Evolutionary conservation across 1,140 invertebrate genomes (phyloP).

Genomic region (Ips typographus): DNA sequence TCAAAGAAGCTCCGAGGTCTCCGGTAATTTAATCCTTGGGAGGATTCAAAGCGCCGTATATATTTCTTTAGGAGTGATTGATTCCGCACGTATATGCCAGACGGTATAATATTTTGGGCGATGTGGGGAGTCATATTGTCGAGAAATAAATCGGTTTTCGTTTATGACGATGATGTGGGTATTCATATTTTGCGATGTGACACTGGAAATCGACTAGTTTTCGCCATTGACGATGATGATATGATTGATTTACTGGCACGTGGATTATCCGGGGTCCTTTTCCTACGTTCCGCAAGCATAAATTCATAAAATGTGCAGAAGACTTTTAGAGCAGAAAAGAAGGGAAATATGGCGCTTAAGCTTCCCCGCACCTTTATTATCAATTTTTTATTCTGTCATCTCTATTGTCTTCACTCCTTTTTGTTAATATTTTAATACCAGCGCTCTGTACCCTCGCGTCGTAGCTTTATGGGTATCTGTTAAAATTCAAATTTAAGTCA

Average conservation of each 20-base stretch:
- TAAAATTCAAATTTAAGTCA: constrained; percentile 36
- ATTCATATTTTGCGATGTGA: constrained; percentile 25
- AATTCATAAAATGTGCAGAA: neutral
- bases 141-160: constrained; percentile 31
- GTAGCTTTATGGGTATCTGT: constrained; percentile 28
- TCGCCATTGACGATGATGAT: neutral
- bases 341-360: constrained; percentile 1
- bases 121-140: constrained; percentile 29
- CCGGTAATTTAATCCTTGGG: constrained; percentile 34
- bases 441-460: constrained; percentile 11
- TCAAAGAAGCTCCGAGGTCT: constrained; percentile 30
- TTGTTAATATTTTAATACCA: constrained; percentile 32
- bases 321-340: neutral
- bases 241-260: neutral
- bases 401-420: constrained; percentile 23
- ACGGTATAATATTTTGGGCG: constrained; percentile 13
- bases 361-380: constrained; percentile 9
- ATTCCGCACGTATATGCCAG: constrained; percentile 26
- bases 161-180: constrained; percentile 21
- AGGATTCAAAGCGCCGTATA: constrained; percentile 33
- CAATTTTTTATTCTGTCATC: constrained; percentile 25
- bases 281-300: neutral
- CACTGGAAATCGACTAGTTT: constrained; percentile 11
- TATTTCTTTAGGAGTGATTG: constrained; percentile 32
- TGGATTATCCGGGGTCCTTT: neutral